Evolutionary conservation across 2,888 invertebrate genomes (phyloP).

Genomic region (Onchidella celtica): DNA sequence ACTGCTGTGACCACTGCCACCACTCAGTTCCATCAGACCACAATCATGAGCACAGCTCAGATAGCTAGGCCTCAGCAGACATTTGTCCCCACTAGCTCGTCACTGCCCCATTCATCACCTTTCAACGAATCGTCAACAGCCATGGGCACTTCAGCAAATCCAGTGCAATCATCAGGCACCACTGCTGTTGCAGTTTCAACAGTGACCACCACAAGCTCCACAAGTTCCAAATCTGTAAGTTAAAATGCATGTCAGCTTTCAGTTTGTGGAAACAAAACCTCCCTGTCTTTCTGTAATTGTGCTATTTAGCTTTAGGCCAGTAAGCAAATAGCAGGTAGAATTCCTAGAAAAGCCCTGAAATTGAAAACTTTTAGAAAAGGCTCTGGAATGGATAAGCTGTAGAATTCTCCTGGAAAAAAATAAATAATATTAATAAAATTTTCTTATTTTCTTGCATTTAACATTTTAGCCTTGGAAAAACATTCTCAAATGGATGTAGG

Average conservation of each 20-base stretch:
- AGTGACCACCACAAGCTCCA: background rate
- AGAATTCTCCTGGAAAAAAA: no score
- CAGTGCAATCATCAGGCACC: background rate
- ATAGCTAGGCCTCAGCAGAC: background rate
- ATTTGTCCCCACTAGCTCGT: background rate
- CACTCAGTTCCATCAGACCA: slow-evolving; percentile 38
- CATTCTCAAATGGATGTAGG: no score
- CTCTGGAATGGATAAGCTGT: no score
- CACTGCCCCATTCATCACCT: background rate
- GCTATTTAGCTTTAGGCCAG: no score
- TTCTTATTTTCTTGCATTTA: no score
- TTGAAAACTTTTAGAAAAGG: no score
- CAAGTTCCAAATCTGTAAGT: slow-evolving; percentile 23
- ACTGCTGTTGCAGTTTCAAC: background rate
- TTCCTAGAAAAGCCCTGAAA: no score
- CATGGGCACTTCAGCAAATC: background rate
- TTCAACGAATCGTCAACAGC: background rate
- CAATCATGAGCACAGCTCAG: slow-evolving; percentile 42
- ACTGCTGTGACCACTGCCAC: slow-evolving; percentile 24
- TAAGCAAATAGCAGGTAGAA: no score
- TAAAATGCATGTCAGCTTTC: background rate
- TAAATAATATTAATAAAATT: no score
- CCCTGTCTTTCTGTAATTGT: no score
- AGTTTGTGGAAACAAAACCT: no score
- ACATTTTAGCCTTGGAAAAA: no score